Percentiles rank a stretch among this genome's conserved stretches.
phyloP scores from a whole-genome alignment of 2,113 vertebrate species.

The Eurypyga helias region DNA sequence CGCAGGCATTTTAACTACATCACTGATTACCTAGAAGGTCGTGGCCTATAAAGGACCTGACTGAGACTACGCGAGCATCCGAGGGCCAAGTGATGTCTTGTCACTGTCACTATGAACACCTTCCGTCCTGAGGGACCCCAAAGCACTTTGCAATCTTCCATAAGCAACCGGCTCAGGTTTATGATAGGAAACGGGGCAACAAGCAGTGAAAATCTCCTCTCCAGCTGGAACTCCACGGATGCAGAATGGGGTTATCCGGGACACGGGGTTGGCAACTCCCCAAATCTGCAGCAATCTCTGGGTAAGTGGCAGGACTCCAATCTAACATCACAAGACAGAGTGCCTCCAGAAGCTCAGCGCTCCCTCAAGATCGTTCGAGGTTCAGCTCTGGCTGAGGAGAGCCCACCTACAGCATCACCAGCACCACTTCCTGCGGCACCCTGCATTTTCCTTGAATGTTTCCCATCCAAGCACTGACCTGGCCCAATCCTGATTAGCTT shows the following conservation, averaged over 20 bases:
- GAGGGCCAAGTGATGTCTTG: neutral
- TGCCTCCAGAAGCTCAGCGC: constrained; percentile 32
- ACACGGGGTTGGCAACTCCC: constrained; percentile 11
- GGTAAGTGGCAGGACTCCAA: neutral
- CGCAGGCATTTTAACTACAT: neutral
- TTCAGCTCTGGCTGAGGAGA: constrained; percentile 60
- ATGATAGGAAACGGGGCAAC: constrained; percentile 33
- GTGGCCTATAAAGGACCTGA: neutral
- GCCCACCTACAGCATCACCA: constrained; percentile 64
- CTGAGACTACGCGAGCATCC: neutral
- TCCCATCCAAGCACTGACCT: constrained; percentile 68
- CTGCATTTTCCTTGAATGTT: constrained; percentile 55
- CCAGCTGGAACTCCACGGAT: constrained; percentile 41
- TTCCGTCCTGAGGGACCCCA: constrained; percentile 58
- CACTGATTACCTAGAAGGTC: neutral
- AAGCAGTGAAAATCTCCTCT: constrained; percentile 45
- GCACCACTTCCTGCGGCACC: constrained; percentile 64
- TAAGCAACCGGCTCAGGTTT: constrained; percentile 8
- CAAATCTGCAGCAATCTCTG: neutral
- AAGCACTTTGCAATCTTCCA: constrained; percentile 66
- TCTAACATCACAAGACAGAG: neutral
- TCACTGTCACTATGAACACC: neutral
- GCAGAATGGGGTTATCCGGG: constrained; percentile 20
- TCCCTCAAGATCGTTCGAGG: neutral
- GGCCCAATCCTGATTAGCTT: constrained; percentile 65